phyloP scores from a whole-genome alignment of 2,888 invertebrate genomes.

The Timandra comae region DNA sequence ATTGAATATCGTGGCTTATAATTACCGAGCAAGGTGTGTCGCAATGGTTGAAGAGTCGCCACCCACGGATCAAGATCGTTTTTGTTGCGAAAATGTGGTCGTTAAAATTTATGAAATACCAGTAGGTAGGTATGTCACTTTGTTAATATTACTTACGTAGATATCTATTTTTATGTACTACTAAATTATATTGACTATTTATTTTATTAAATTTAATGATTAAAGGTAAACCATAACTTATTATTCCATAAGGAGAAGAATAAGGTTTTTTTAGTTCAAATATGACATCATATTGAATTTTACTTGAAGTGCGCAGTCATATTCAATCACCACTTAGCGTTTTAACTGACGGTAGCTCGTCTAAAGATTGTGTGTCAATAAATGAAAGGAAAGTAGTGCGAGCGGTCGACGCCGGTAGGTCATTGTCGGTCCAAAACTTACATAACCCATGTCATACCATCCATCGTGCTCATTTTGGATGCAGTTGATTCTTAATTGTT shows the following conservation, averaged over 20 bases:
- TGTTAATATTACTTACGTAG: conserved; percentile 12
- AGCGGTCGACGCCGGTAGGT: conserved; percentile 56
- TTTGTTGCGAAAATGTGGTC: conserved; percentile 26
- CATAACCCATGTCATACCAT: conserved; percentile 64
- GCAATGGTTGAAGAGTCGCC: conserved; percentile 35
- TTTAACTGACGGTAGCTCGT: conserved; percentile 34
- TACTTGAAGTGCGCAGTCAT: no score
- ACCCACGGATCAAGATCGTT: conserved; percentile 32
- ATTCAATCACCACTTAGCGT: no score
- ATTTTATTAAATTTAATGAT: no score
- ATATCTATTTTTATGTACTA: no score
- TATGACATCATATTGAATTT: no score
- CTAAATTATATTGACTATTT: no score
- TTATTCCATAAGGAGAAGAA: no score
- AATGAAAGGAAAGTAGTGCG: conserved; percentile 72
- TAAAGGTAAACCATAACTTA: no score
- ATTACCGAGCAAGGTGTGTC: conserved; percentile 43
- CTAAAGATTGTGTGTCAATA: conserved; percentile 70
- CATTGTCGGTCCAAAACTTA: conserved; percentile 66
- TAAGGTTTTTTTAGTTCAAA: no score
- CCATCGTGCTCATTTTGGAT: conserved; percentile 54
- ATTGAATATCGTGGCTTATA: no score
- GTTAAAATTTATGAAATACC: conserved; percentile 16
- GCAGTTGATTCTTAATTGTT: conserved; percentile 24
- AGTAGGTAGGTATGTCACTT: conserved; percentile 19